Base-by-base conservation (phyloP, 2,113 vertebrate species). In the Aix galericulata region DNA sequence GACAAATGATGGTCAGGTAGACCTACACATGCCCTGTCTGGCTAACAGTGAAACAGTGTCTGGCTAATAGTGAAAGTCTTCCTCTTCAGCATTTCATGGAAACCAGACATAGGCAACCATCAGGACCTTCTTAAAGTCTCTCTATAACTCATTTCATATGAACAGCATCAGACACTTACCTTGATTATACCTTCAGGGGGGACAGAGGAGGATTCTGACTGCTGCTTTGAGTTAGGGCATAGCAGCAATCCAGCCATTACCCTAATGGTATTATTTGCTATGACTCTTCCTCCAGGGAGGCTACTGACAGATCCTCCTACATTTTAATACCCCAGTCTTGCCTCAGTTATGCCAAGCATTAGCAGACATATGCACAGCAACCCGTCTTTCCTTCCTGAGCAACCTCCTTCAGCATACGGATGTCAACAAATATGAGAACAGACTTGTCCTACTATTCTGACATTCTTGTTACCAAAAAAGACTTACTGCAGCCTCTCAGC, bases 401-500 rank as follows among this genome's bases (percentile, higher is more conserved):
- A 76, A 88, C 46, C 63, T 92, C 50, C 48, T 92, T 78, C 50
- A 78, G 80, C 88, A 86, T 62, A 94, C 2, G 15, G 86, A 73
- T 82, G 74, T 95, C 92, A 95, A 94, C 91, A 96, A 95, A 92
- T 69, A 88, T 2, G 18, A 96, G 69, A 93, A 95, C 77, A 95
- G 69, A 90, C 86, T 92, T 46, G 26, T 73, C 76, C 88, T 82
- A 82, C 83, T 84, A 82, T 48, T 94, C 60, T 90, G 81, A 94
- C 81, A 89, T 78, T 84, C 88, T 69, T 73, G 89, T 87, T 95
- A 93, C 92, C 92, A 87, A 95, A 96, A 96, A 90, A 93, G 86
- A 73, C 90, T 94, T 88, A 94, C 83, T 87, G 91, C 92, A 92
- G 84, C 88, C 77, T 93, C 9, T 2, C 91, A 78, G 66, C 78